Percentiles rank a stretch among this genome's conserved stretches.
These are phyloP conservation scores for Kryptopterus vitreolus DNA, from an alignment of 2,797 vertebrate genomes.

Conservation along the genomic window DNA sequence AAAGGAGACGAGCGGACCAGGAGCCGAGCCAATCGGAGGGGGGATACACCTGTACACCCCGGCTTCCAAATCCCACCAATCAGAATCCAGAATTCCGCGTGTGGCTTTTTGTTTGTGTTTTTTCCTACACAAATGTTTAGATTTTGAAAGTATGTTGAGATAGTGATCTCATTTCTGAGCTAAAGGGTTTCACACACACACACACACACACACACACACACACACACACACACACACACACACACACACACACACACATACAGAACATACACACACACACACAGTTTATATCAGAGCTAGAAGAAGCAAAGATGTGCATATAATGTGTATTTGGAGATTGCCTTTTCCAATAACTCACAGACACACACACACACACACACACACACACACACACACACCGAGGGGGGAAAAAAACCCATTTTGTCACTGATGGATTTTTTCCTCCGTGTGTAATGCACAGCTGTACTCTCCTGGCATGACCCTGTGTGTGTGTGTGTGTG, in stretches of 20 bases:
- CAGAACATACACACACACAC: no score
- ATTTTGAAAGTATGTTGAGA: no score
- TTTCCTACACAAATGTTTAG: no score
- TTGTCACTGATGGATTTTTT: slow-evolving; percentile 59
- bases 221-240: no score
- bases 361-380: neutral
- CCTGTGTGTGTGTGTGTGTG: neutral
- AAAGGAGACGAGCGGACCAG: slow-evolving; percentile 62
- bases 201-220: no score
- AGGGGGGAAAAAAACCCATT: slow-evolving; percentile 59
- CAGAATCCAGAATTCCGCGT: neutral
- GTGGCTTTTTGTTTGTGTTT: no score
- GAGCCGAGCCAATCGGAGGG: slow-evolving; percentile 63
- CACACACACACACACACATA: no score
- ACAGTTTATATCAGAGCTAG: neutral
- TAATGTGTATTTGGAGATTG: neutral
- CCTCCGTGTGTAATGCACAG: slow-evolving; percentile 60
- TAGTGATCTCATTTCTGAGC: no score
- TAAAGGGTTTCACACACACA: no score
- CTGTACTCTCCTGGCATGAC: slow-evolving; percentile 37
- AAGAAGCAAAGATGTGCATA: neutral
- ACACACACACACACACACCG: slow-evolving; percentile 20
- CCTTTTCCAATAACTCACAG: slow-evolving; percentile 15
- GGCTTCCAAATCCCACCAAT: neutral
- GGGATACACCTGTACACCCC: slow-evolving; percentile 68